Evolutionary conservation across 2,797 vertebrate species (phyloP), one percentile per base, ranked within the genome.

Genomic region (Artibeus lituratus): DNA sequence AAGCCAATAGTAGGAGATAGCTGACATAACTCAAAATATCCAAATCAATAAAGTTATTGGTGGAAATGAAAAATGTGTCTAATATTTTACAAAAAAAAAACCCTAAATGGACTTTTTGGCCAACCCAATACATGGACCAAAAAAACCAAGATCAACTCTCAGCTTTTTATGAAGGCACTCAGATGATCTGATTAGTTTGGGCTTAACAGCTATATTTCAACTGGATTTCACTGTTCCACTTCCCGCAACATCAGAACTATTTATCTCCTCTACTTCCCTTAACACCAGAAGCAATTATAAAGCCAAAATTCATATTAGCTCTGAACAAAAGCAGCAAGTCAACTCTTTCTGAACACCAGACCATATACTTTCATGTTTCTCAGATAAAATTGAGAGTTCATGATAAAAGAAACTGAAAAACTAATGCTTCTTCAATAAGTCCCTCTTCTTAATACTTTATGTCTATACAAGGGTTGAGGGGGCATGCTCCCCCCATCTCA

Each of bases 391-490:
- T 62, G 44, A 69, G 29, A 85, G 22, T n/a, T 77, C 7, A 65
- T 2, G 51, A 35, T 57, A 83, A 94, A 94, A 94, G 72, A 91
- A 95, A 94, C 44, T 29, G 9, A 76, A 55, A 87, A 83, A 77
- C 24, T 19, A 78, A 44, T 12, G 65, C 29, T 69, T 59, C 74
- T 78, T 53, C 44, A 21, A 19, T 3, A 51, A 69, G 49, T 90
- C 47, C 24, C 47, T 92, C 69, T 55, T 81, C 21, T 55, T 37
- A 72, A 2, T 37, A 72, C 32, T 62, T 74, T 59, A 59, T 32
- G n/a, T 90, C 55, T 57, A 73, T 7, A 59, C 10, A 59, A 69
- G 53, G 29, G 53, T 55, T 26, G 49, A 67, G 57, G 10, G 32
- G 22, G 69, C 65, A 62, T 32, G 29, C 26, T 62, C 10, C 55